These are phyloP conservation scores for Nematostella vectensis DNA, from an alignment of 92 coral and sea anemone species.

Conservation along the genomic window DNA sequence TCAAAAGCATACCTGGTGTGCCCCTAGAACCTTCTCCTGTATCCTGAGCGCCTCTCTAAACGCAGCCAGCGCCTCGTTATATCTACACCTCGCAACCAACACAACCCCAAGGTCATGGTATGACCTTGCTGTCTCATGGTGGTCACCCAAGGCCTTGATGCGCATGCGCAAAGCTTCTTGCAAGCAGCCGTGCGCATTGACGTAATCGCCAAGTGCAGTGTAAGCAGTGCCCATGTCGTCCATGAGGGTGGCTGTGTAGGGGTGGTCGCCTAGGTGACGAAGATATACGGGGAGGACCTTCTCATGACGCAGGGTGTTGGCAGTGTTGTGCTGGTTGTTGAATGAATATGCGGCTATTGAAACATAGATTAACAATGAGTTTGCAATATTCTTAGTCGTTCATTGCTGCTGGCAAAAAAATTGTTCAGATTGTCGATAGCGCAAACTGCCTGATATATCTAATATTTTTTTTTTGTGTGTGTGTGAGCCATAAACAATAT, in stretches of 20 bases:
- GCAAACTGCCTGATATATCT: no score
- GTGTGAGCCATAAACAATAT: no score
- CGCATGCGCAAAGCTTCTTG: constrained; percentile 78
- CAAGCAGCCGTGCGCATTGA: constrained; percentile 50
- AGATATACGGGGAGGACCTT: constrained; percentile 74
- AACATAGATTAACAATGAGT: no score
- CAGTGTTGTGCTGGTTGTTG: constrained; percentile 68
- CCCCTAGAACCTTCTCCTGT: no score
- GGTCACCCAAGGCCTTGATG: constrained; percentile 60
- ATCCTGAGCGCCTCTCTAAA: constrained; percentile 65
- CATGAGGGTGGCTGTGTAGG: constrained; percentile 81
- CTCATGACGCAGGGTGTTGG: constrained; percentile 69
- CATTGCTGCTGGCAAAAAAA: no score
- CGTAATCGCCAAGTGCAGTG: constrained; percentile 61
- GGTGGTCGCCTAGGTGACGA: constrained; percentile 68
- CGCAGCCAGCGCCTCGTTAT: constrained; percentile 67
- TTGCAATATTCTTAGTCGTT: no score
- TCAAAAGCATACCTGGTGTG: no score
- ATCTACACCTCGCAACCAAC: constrained; percentile 33
- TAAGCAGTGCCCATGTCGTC: constrained; percentile 89
- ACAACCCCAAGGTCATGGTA: constrained; percentile 83
- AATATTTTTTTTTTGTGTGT: no score
- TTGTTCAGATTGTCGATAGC: no score
- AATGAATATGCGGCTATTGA: constrained; percentile 79
- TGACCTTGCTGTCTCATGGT: constrained; percentile 91